phyloP scores from a whole-genome alignment of 2,797 vertebrate species.

The Thamnophis elegans region DNA sequence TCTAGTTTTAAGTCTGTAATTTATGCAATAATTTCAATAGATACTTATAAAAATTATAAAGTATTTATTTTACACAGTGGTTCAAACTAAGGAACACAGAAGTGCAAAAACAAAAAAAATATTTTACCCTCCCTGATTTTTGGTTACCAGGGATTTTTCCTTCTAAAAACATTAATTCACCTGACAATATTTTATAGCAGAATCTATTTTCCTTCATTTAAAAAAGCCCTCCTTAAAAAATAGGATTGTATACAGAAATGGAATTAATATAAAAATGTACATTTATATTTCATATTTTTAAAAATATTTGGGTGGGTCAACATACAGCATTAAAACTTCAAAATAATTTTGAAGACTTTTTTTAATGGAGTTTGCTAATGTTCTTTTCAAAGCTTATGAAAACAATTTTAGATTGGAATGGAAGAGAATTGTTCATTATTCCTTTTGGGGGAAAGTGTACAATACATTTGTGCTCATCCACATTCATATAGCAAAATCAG shows the following conservation, averaged over 20 bases:
- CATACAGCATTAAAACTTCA: constrained; percentile 52
- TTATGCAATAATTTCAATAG: constrained; percentile 48
- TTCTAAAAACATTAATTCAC: constrained; percentile 36
- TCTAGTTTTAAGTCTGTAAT: constrained; percentile 21
- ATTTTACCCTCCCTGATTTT: constrained; percentile 20
- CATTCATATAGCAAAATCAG: constrained; percentile 51
- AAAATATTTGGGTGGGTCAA: constrained; percentile 57
- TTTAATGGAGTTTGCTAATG: constrained; percentile 14
- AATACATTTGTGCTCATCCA: constrained; percentile 36
- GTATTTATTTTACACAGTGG: constrained; percentile 58
- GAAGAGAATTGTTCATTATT: constrained; percentile 26
- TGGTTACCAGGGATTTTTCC: constrained; percentile 32
- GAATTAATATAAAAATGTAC: constrained; percentile 62
- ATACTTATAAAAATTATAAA: constrained; percentile 67
- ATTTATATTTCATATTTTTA: constrained; percentile 48
- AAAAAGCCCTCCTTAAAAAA: constrained; percentile 62
- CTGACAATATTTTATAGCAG: constrained; percentile 53
- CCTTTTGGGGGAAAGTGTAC: constrained; percentile 40
- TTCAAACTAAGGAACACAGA: constrained; percentile 26
- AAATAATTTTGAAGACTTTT: constrained; percentile 48
- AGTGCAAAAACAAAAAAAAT: constrained; percentile 1
- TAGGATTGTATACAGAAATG: constrained; percentile 58
- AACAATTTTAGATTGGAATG: constrained; percentile 12
- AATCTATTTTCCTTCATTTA: constrained; percentile 46
- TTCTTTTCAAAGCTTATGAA: constrained; percentile 34